Conservation (phyloP, 2,797 vertebrate genomes). For the Chelmon rostratus region DNA sequence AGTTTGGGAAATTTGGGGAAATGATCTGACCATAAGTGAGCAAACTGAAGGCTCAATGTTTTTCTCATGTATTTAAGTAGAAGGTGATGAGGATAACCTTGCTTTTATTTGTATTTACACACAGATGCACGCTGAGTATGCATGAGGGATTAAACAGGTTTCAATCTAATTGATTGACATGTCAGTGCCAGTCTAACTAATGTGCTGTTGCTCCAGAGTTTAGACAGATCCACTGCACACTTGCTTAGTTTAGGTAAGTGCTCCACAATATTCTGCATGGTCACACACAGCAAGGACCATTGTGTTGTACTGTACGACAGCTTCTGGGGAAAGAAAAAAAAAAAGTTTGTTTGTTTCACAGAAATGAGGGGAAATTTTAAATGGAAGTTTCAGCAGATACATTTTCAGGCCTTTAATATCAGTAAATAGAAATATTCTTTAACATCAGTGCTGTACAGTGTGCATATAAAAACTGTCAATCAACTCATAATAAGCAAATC, state of each 20-base stretch:
- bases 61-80: not conserved
- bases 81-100: not conserved
- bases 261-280: slow-evolving; percentile 25
- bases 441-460: not conserved
- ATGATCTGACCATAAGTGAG: not conserved
- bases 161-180: slow-evolving; percentile 63
- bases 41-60: not conserved
- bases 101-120: slow-evolving; percentile 5
- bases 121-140: slow-evolving; percentile 11
- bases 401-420: too few species aligned
- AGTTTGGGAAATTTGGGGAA: not conserved
- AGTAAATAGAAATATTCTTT: too few species aligned
- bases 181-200: slow-evolving; percentile 67
- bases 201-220: slow-evolving; percentile 65
- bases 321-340: too few species aligned
- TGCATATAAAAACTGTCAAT: not conserved
- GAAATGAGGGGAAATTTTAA: not conserved
- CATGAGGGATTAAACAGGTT: slow-evolving; percentile 46
- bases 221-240: slow-evolving; percentile 37
- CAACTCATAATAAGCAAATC: too few species aligned
- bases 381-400: not conserved
- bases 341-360: too few species aligned
- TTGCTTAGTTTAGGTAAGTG: slow-evolving; percentile 49
- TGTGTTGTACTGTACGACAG: not conserved
- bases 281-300: not conserved